Percentiles rank a stretch among this genome's conserved stretches.
Evolutionary conservation across 2,113 vertebrate species (phyloP).

Genomic region (Urocitellus parryii): DNA sequence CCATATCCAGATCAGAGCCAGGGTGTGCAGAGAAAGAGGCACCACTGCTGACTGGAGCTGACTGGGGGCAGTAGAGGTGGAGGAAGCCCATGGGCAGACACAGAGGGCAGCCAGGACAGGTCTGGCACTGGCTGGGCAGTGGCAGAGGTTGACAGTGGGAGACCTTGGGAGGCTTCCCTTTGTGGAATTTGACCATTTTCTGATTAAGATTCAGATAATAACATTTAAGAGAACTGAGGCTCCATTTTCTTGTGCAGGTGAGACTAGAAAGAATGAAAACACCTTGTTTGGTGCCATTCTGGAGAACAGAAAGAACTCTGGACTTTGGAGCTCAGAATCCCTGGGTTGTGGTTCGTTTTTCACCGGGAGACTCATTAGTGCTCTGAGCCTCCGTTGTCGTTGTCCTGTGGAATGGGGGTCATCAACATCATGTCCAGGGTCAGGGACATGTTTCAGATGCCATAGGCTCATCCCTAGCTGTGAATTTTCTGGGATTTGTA

Average conservation of each 20-base stretch:
- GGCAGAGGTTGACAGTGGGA: not conserved
- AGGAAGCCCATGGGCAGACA: not conserved
- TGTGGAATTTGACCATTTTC: not conserved
- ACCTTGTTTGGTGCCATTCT: not conserved
- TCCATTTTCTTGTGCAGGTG: not conserved
- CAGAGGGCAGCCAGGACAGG: rapidly evolving
- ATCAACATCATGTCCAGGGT: no score
- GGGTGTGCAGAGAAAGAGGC: not conserved
- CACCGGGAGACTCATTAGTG: not conserved
- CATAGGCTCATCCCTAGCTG: not conserved
- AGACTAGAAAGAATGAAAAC: not conserved
- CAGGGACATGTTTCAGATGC: not conserved
- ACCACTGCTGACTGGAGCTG: not conserved
- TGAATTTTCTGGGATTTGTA: not conserved
- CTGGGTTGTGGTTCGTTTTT: not conserved
- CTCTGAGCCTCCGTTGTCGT: not conserved
- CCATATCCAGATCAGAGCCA: not conserved
- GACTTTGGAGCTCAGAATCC: not conserved
- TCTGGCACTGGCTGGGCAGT: rapidly evolving
- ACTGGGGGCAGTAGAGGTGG: not conserved
- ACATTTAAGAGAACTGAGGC: not conserved
- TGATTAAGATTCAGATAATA: not conserved
- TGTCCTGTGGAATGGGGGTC: not conserved
- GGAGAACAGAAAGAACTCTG: not conserved
- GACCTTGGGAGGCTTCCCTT: not conserved